phyloP scores from a whole-genome alignment of 2,888 invertebrate species.

The Eretmocerus hayati region DNA sequence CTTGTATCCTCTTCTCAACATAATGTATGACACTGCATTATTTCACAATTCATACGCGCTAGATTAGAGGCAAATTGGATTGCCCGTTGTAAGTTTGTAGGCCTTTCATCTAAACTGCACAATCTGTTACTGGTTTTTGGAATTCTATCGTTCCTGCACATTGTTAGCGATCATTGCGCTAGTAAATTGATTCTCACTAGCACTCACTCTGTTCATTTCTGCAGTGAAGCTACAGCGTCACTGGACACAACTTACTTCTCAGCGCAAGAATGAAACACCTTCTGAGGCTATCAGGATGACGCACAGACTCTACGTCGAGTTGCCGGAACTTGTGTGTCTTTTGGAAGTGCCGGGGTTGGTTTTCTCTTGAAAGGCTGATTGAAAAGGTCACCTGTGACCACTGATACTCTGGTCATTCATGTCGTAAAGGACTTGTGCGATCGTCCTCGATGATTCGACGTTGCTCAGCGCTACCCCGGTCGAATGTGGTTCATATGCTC shows the following conservation, averaged over 20 bases:
- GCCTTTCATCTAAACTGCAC: constrained; percentile 33
- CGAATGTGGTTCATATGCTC: constrained; percentile 87
- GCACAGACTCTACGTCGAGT: too few relatives aligned
- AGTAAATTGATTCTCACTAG: too few relatives aligned
- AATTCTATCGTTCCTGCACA: too few relatives aligned
- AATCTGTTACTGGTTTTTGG: too few relatives aligned
- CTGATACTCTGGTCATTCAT: constrained; percentile 60
- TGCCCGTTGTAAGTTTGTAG: constrained; percentile 45
- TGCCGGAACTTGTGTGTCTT: too few relatives aligned
- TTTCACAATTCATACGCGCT: constrained; percentile 27
- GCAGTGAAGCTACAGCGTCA: too few relatives aligned
- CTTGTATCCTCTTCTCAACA: constrained; percentile 17
- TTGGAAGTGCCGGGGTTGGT: too few relatives aligned
- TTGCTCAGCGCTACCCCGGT: constrained; percentile 91
- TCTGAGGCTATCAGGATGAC: too few relatives aligned
- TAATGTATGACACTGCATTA: constrained; percentile 16
- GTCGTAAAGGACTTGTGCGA: constrained; percentile 92
- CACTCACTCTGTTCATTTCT: too few relatives aligned
- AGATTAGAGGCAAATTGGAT: constrained; percentile 40
- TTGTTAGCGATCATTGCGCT: too few relatives aligned
- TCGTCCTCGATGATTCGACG: constrained; percentile 94
- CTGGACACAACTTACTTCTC: too few relatives aligned
- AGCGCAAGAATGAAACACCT: too few relatives aligned
- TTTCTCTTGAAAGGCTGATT: constrained; percentile 37
- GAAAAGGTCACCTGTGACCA: constrained; percentile 51